Conservation (phyloP, 1,140 invertebrate genomes). For the Nixonia krombeini region DNA sequence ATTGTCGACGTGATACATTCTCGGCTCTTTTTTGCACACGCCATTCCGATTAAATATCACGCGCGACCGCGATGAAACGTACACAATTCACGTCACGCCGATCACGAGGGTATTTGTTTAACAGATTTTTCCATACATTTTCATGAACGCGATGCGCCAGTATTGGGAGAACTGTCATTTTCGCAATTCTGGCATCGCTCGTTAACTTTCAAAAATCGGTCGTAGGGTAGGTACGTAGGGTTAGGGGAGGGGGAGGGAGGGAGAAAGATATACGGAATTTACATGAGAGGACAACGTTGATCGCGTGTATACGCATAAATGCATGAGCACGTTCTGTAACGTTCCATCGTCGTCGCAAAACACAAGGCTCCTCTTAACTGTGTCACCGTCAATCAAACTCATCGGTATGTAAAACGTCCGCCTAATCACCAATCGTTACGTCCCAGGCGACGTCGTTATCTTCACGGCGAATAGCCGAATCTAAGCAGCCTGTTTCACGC, state of each 20-base stretch:
- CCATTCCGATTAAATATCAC: too few relatives aligned
- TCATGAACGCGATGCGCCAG: too few relatives aligned
- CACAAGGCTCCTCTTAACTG: conserved; percentile 61
- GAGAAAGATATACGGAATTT: too few relatives aligned
- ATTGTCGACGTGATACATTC: conserved; percentile 3
- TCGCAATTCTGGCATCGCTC: too few relatives aligned
- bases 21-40: conserved; percentile 1
- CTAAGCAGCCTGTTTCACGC: background rate
- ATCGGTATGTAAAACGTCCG: conserved; percentile 64
- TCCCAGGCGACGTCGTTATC: conserved; percentile 36
- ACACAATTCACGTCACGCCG: too few relatives aligned
- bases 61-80: too few relatives aligned
- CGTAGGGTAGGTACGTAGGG: too few relatives aligned
- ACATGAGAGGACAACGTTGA: background rate
- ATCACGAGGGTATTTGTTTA: too few relatives aligned
- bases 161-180: too few relatives aligned
- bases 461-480: conserved; percentile 28
- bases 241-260: too few relatives aligned
- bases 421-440: conserved; percentile 59
- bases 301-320: background rate
- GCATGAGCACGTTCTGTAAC: background rate
- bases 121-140: too few relatives aligned
- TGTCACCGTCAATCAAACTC: conserved; percentile 67
- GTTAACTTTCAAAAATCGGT: too few relatives aligned
- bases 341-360: conserved; percentile 28